A percentile compares a stretch with the other conserved stretches of the same genome.
Conservation (phyloP, 2,113 vertebrate genomes). For the Macheiramphus alcinus region DNA sequence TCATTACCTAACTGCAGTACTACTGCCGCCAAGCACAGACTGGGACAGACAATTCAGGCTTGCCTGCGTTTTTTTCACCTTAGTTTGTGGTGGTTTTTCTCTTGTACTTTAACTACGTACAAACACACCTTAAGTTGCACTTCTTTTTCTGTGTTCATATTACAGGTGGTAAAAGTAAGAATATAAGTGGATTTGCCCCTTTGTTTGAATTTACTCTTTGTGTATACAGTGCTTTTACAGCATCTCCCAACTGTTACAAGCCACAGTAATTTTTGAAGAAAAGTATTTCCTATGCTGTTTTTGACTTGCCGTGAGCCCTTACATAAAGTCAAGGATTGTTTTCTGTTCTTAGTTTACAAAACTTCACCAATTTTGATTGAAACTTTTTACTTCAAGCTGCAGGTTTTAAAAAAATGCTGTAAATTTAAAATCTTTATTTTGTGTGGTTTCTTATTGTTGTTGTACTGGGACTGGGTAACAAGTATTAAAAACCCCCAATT, state of each 20-base stretch:
- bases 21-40: background rate
- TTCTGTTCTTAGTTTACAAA: background rate
- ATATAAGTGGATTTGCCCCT: background rate
- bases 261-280: background rate
- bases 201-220: background rate
- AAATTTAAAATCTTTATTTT: background rate
- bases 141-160: background rate
- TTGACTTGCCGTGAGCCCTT: background rate
- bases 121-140: background rate
- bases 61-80: rapidly evolving
- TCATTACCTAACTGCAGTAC: background rate
- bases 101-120: background rate
- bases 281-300: background rate
- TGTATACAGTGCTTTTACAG: background rate
- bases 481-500: background rate
- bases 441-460: background rate
- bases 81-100: background rate
- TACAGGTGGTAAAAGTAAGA: background rate
- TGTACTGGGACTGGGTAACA: background rate
- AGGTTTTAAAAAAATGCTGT: background rate
- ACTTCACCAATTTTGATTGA: background rate
- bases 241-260: background rate
- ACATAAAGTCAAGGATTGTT: background rate
- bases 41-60: background rate
- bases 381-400: background rate